Evolutionary conservation across 2,888 invertebrate genomes (phyloP).

Genomic region (Helobdella robusta): DNA sequence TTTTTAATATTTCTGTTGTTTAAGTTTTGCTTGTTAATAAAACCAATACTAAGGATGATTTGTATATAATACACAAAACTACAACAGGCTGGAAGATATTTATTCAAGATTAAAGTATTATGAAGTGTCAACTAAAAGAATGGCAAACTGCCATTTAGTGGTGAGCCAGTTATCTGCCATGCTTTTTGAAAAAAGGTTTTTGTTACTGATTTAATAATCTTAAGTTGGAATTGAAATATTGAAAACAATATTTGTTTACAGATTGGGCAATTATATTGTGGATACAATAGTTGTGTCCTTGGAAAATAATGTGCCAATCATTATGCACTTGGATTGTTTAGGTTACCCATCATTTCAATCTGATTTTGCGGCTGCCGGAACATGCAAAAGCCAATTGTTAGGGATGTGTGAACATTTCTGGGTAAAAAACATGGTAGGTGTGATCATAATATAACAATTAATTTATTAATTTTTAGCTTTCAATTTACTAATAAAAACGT

Average conservation of each 20-base stretch:
- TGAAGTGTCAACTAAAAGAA: constrained; percentile 3
- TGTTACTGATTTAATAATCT: neutral
- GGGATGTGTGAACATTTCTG: constrained; percentile 24
- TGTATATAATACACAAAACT: neutral
- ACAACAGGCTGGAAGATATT: constrained; percentile 4
- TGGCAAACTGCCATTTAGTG: neutral
- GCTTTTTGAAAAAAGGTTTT: constrained; percentile 18
- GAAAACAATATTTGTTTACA: neutral
- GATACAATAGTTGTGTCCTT: constrained; percentile 20
- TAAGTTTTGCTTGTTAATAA: neutral
- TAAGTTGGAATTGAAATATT: neutral
- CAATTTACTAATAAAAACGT: neutral
- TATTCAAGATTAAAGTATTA: constrained; percentile 12
- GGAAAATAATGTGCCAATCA: neutral
- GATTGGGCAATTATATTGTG: constrained; percentile 23
- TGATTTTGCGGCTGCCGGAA: constrained; percentile 18
- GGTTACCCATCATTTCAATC: neutral
- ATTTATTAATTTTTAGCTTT: neutral
- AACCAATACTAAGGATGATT: too few relatives aligned
- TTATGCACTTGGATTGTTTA: constrained; percentile 8
- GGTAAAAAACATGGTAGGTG: constrained; percentile 12
- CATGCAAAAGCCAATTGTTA: constrained; percentile 21
- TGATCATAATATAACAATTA: neutral
- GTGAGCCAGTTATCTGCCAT: neutral
- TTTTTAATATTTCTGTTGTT: neutral